Base-by-base conservation (phyloP, 2,888 invertebrate species). In the Colletes collaris region DNA sequence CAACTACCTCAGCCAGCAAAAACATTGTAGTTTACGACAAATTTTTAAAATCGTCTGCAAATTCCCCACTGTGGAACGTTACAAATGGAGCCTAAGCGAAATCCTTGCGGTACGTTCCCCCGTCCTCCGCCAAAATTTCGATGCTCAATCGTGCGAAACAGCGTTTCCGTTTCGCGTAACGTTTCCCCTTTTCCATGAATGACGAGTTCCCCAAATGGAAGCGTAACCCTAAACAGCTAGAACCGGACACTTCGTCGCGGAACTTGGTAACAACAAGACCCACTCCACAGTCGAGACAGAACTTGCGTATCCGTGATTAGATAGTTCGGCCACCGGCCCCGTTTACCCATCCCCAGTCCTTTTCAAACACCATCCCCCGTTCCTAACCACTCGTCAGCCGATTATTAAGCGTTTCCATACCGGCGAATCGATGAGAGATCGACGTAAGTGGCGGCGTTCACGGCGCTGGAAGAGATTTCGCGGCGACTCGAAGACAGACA, bases 391-490 rank as follows among this genome's bases (percentile, higher is more conserved):
- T 70, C 69, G 76, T 67, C 78, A 46, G n/a, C 67, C 76, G 82
- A 79, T 88, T 89, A 89, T 89, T 87, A 89, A 87, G 83, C 85
- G 85, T 85, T 88, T 86, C 87, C 83, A 82, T 78, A 52, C 52
- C 66, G 55, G 46, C 58, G 74, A 74, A 74, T 81, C 69, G 73
- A 53, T 65, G 19, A 50, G 66, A 59, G 66, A 79, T 67, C 78
- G 70, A 67, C 67, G 67, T 76, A 79, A 81, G 58, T 59, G 72
- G 65, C 72, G n/a, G 3, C 59, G 55, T 60, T 78, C 64, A 50
- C 52, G 56, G 40, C 8, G 7, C 46, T 44, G 62, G 49, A 69
- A 63, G 52, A 46, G 60, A 81, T 71, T 64, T 55, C 66, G 37
- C 35, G 49, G 40, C 16, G 53, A 35, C 19, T n/a, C 35, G 35